Evolutionary conservation across 2,113 vertebrate species (phyloP).

Genomic region (Hirundichthys speculiger): DNA sequence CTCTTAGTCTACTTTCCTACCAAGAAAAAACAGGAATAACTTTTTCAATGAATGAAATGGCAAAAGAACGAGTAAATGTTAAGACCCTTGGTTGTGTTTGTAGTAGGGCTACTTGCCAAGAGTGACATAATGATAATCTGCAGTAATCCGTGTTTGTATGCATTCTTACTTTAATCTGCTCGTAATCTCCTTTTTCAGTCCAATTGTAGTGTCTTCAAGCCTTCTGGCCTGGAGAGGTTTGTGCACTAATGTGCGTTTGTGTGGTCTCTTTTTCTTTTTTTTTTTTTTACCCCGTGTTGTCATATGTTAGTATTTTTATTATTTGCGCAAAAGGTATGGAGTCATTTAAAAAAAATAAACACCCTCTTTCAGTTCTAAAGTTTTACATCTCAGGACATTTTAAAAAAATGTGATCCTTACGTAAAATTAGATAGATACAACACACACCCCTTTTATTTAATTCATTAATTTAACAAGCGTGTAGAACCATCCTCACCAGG

Average conservation of each 20-base stretch:
- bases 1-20: not conserved
- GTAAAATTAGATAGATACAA: no score
- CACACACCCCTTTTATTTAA: no score
- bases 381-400: no score
- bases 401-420: no score
- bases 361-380: no score
- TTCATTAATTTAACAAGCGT: no score
- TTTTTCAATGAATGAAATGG: constrained; percentile 9
- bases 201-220: constrained; percentile 32
- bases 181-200: constrained; percentile 52
- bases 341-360: no score
- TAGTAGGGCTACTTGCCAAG: constrained; percentile 19
- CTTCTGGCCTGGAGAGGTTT: not conserved
- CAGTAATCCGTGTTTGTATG: constrained; percentile 62
- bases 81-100: constrained; percentile 9
- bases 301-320: not conserved
- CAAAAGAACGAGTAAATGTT: constrained; percentile 32
- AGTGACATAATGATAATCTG: constrained; percentile 65
- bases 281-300: not conserved
- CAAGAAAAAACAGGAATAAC: constrained; percentile 1
- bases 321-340: not conserved
- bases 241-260: not conserved
- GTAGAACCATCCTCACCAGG: no score
- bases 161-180: constrained; percentile 66
- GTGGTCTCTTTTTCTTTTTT: not conserved